Base-by-base conservation (phyloP, 2,113 vertebrate species). In the Stegostoma tigrinum region DNA sequence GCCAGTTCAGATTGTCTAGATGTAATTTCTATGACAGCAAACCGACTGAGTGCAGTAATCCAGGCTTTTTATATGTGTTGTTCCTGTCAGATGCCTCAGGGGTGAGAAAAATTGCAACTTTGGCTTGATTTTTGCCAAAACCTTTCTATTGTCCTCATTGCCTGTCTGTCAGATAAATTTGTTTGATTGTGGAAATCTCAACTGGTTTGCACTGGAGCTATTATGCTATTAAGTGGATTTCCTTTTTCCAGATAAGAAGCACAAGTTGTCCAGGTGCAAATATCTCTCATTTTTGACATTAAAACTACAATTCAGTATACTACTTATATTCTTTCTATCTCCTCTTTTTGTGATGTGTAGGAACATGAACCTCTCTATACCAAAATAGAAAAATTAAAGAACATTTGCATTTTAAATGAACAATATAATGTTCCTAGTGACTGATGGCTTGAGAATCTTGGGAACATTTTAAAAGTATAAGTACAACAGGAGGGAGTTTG, bases 11-110 rank as follows among this genome's bases (percentile, higher is more conserved):
- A 99, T 66, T 98, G 98, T 96, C 98, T 99, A 97, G 99, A 99
- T 96, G 99, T 99, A 96, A 99, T 99, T 97, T 98, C 99, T 96
- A 98, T 99, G 99, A 99, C 99, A 96, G 99, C 99, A 96, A 99
- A 97, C 97, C 98, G 99, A 17, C 98, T 99, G 96, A 99, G 99
- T 95, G 99, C 99, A 96, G 99, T 99, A 96, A 99, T 99, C 97
- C 99, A 99, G 97, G 99, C 98, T 30, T 99, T 99, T 97, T 99
- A 99, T 96, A 98, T 99, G 98, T 98, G 98, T 98, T 99, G 99
- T 96, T 99, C 99, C 96, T 99, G 99, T 97, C 99, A 99, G 98
- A 99, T 99, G 99, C 99, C 99, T 96, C 98, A 98, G 89, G 98
- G 99, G 99, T 99, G 97, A 98, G 98, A 96, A 96, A 96, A 15